A percentile compares a stretch with the other conserved stretches of the same genome.
Conservation (phyloP, 92 coral and sea anemone genomes). For the Hydrozoanthus gracilis region DNA sequence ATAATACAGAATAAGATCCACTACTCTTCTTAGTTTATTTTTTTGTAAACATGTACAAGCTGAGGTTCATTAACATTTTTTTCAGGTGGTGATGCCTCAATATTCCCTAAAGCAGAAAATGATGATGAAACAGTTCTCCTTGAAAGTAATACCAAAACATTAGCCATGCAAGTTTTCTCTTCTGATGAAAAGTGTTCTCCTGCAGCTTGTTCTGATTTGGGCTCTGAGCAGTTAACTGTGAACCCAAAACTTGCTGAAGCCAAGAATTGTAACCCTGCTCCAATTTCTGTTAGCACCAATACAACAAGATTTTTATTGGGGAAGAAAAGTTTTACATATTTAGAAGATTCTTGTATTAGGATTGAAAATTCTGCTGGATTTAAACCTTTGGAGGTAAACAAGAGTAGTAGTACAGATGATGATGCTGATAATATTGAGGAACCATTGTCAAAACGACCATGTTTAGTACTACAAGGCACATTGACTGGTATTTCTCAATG, state of each 20-base stretch:
- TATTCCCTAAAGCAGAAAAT: conserved; percentile 81
- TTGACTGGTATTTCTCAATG: background rate
- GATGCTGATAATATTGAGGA: background rate
- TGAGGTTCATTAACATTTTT: background rate
- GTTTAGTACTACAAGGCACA: background rate
- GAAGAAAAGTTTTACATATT: background rate
- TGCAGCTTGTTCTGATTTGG: background rate
- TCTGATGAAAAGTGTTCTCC: background rate
- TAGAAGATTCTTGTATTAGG: background rate
- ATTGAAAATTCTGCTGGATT: background rate
- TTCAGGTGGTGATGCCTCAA: conserved; percentile 98
- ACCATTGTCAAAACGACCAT: conserved; percentile 1
- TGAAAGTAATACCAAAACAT: background rate
- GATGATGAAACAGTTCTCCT: conserved; percentile 66
- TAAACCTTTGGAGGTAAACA: background rate
- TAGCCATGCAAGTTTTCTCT: conserved; percentile 1
- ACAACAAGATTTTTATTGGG: background rate
- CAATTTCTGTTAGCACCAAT: background rate
- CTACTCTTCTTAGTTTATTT: too few relatives aligned
- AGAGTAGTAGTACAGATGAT: background rate
- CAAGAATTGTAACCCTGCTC: background rate
- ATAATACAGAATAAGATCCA: background rate
- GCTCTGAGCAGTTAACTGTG: background rate
- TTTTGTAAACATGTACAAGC: too few relatives aligned
- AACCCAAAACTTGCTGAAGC: background rate